Evolutionary conservation across 1,140 invertebrate genomes (phyloP).

Genomic region (Lethrus apterus): DNA sequence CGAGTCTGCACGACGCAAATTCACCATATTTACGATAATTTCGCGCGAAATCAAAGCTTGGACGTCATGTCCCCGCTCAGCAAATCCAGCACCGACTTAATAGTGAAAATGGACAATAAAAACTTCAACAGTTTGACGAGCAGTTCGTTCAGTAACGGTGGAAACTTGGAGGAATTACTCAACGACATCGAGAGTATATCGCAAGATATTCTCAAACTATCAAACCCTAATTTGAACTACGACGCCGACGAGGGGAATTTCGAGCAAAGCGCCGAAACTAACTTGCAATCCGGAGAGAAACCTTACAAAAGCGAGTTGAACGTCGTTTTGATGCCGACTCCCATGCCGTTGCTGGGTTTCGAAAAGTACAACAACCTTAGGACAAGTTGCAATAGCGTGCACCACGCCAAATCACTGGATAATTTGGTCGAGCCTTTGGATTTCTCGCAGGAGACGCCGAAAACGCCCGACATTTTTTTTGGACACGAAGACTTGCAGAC

Average conservation of each 20-base stretch:
- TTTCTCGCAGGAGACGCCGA: neutral
- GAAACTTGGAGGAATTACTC: conserved; percentile 44
- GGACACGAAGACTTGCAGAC: neutral
- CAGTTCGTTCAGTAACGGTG: conserved; percentile 36
- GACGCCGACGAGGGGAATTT: conserved; percentile 5
- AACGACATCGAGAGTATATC: conserved; percentile 48
- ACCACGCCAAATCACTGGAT: conserved; percentile 23
- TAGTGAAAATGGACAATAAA: conserved; percentile 37
- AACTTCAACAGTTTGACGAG: conserved; percentile 24
- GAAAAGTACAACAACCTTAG: conserved; percentile 39
- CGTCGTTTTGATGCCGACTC: conserved; percentile 38
- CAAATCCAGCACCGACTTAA: conserved; percentile 32
- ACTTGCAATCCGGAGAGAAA: no score
- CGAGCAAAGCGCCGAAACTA: neutral
- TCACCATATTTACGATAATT: neutral
- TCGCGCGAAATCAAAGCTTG: neutral
- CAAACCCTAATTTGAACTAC: conserved; percentile 16
- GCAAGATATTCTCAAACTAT: conserved; percentile 38
- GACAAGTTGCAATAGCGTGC: conserved; percentile 31
- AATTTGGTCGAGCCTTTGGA: conserved; percentile 22
- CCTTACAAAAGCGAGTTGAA: conserved; percentile 37
- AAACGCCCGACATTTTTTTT: conserved; percentile 2
- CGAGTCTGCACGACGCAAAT: conserved; percentile 2
- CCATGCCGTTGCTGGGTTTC: conserved; percentile 38
- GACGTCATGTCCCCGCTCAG: conserved; percentile 13